Base-by-base conservation (phyloP, 2,888 invertebrate genomes). In the Copidosoma aretas region DNA sequence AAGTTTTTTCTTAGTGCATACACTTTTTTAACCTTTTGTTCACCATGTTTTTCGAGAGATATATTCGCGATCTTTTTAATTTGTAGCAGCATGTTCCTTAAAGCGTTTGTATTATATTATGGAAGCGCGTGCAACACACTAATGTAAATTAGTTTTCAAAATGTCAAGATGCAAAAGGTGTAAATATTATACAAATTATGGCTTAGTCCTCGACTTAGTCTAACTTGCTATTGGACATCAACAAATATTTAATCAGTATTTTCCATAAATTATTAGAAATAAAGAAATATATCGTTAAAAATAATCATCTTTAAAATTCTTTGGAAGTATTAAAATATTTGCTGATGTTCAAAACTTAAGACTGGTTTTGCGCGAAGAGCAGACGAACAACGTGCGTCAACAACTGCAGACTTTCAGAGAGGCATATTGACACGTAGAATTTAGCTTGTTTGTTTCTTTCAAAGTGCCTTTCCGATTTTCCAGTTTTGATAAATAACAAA, bases 391-490 rank as follows among this genome's bases (percentile, higher is more conserved):
- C 41, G 41, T 14, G 60, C 58, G 62, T 65, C 59, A 41, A 14
- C 8, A 41, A 14, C 41, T 41, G 41, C 14, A 5, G 43, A 43
- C 19, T 32, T 25, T 21, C 12, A 21, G 22, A 56, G 25, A 68
- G 24, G 22, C 39, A 59, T 49, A 71, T 43, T 17, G 58, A 62
- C 54, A 59, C 59, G 43, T 59, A 72, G 10, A 14, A 41, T 68
- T 71, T 71, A 68, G 71, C 71, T 62, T 71, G 72, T 74, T 73
- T 62, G 73, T 77, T 77, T 74, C 71, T 73, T 77, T 77, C 71
- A 25, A 76, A 77, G 77, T 77, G 77, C 77, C 77, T 77, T 77
- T 76, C 54, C 51, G 63, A 67, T 68, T 71, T 71, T 67, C 14
- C 52, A 65, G 61, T 71, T 74, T 59, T 21, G 24, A 57, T 22